A percentile compares a stretch with the other conserved stretches of the same genome.
Conservation (phyloP, 1,140 invertebrate species). For the Caenorhabditis remanei region DNA sequence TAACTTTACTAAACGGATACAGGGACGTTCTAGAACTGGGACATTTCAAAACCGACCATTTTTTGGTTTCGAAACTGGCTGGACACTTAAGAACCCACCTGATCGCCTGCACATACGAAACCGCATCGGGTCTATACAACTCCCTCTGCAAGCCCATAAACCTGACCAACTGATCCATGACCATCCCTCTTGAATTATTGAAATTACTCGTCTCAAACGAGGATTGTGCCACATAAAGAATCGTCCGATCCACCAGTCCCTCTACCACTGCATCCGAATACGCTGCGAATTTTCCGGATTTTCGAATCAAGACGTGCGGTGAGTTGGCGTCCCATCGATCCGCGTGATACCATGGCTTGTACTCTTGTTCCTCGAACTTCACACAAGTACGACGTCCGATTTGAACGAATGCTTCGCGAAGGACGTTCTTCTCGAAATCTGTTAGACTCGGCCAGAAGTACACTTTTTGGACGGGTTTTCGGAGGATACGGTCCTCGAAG, state of each 20-base stretch:
- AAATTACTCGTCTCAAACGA: slow-evolving; percentile 68
- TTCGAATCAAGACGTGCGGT: slow-evolving; percentile 76
- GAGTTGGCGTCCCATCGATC: slow-evolving; percentile 73
- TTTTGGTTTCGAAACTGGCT: not conserved
- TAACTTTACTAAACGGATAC: no score
- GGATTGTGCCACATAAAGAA: slow-evolving; percentile 71
- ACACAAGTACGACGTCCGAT: slow-evolving; percentile 72
- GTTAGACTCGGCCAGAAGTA: slow-evolving; percentile 73
- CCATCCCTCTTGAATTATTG: slow-evolving; percentile 71
- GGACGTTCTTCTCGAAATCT: slow-evolving; percentile 70
- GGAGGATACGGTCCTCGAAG: slow-evolving; percentile 32
- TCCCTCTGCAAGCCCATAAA: slow-evolving; percentile 74
- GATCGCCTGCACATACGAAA: slow-evolving; percentile 71
- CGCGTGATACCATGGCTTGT: slow-evolving; percentile 76
- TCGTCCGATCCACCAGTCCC: slow-evolving; percentile 71
- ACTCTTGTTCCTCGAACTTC: slow-evolving; percentile 68
- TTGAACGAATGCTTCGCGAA: slow-evolving; percentile 72
- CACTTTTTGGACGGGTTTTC: slow-evolving; percentile 69
- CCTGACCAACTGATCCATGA: slow-evolving; percentile 74
- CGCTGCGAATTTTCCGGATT: slow-evolving; percentile 74
- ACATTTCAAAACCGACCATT: no score
- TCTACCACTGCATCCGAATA: slow-evolving; percentile 75
- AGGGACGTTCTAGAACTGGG: no score
- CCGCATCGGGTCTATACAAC: slow-evolving; percentile 72
- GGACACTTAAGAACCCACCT: not conserved